Percentiles rank a stretch among this genome's conserved stretches.
These are phyloP conservation scores for Donacobius atricapilla DNA, from an alignment of 2,113 vertebrate species.

Conservation along the genomic window DNA sequence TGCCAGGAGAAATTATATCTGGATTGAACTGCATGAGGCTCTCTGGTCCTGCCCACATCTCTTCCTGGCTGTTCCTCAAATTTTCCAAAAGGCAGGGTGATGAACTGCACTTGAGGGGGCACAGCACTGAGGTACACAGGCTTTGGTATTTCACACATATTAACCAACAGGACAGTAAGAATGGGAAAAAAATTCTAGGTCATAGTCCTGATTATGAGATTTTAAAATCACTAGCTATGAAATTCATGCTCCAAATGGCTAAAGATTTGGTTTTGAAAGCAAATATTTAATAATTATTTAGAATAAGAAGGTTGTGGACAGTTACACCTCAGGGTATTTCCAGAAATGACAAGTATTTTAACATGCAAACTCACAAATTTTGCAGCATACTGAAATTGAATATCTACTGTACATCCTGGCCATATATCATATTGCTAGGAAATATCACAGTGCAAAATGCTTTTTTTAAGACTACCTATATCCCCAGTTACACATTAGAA, in stretches of 20 bases:
- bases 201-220: neutral
- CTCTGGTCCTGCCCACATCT: neutral
- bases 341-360: conserved; percentile 33
- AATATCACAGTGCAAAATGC: neutral
- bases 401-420: neutral
- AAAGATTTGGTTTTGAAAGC: neutral
- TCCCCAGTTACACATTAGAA: neutral
- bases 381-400: neutral
- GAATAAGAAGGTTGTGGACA: neutral
- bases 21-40: neutral
- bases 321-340: neutral
- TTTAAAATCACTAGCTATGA: conserved; percentile 9
- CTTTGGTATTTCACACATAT: neutral
- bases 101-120: neutral
- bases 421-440: neutral
- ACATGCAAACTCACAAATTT: conserved; percentile 34
- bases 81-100: neutral
- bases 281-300: neutral
- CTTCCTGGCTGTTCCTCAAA: neutral
- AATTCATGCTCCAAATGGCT: neutral
- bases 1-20: neutral
- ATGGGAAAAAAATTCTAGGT: neutral
- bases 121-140: neutral
- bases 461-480: neutral
- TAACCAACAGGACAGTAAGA: neutral